These are phyloP conservation scores for Dioctria linearis DNA, from an alignment of 2,888 invertebrate genomes.

Conservation along the genomic window DNA sequence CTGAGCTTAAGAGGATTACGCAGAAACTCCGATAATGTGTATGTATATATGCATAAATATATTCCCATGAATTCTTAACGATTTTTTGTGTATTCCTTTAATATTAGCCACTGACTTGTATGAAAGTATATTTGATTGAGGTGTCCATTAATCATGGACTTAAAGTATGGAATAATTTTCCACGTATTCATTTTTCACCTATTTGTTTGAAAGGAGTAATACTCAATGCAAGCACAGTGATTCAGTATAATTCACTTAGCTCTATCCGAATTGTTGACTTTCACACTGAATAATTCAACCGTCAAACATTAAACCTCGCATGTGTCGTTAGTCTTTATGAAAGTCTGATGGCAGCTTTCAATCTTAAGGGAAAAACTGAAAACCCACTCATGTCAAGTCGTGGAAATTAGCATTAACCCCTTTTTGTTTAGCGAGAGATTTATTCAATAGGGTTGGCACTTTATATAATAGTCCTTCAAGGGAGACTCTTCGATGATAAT, in stretches of 20 bases:
- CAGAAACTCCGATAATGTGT: too few relatives aligned
- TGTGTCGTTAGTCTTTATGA: neutral
- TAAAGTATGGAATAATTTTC: too few relatives aligned
- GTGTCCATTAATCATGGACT: too few relatives aligned
- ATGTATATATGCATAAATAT: too few relatives aligned
- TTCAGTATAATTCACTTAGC: slow-evolving; percentile 36
- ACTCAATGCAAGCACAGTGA: slow-evolving; percentile 15
- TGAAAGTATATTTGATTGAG: too few relatives aligned
- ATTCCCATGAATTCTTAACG: too few relatives aligned
- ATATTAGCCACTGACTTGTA: too few relatives aligned
- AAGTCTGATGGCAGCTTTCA: slow-evolving; percentile 38
- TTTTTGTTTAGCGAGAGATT: slow-evolving; percentile 58
- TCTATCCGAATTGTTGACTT: slow-evolving; percentile 29
- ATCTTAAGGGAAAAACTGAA: slow-evolving; percentile 39
- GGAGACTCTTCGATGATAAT: neutral
- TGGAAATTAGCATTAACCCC: slow-evolving; percentile 58
- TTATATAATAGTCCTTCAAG: slow-evolving; percentile 50
- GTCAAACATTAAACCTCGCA: slow-evolving; percentile 23
- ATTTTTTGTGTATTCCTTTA: too few relatives aligned
- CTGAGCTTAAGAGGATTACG: too few relatives aligned
- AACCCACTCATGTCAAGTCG: slow-evolving; percentile 57
- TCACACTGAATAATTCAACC: slow-evolving; percentile 43
- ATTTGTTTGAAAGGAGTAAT: too few relatives aligned
- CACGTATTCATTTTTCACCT: too few relatives aligned
- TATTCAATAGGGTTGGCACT: slow-evolving; percentile 57